phyloP scores from a whole-genome alignment of 2,113 vertebrate species.

The Halcyon senegalensis region DNA sequence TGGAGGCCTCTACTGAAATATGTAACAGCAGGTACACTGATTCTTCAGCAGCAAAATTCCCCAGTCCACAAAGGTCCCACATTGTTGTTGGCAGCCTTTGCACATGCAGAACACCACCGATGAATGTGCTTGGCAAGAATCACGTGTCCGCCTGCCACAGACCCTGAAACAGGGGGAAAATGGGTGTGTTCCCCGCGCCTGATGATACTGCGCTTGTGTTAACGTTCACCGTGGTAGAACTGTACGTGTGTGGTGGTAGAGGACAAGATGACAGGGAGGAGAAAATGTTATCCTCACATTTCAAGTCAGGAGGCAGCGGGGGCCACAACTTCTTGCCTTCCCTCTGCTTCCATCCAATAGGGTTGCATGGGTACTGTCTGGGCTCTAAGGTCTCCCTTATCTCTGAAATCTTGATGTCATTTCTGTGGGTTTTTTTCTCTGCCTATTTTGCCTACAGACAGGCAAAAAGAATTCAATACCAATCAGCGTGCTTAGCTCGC shows the following conservation, averaged over 20 bases:
- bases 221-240: not conserved
- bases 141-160: not conserved
- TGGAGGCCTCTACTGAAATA: not conserved
- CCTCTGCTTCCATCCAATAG: not conserved
- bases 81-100: not conserved
- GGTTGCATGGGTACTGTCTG: not conserved
- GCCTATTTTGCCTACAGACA: not conserved
- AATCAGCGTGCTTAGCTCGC: not conserved
- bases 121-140: not conserved
- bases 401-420: not conserved
- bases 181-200: not conserved
- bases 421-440: not conserved
- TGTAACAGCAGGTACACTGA: not conserved
- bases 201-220: too few species aligned
- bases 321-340: not conserved
- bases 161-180: not conserved
- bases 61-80: not conserved
- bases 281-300: not conserved
- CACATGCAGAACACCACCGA: not conserved
- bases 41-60: not conserved
- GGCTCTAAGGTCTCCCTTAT: not conserved
- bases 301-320: not conserved
- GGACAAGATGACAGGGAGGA: not conserved
- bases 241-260: fast-evolving
- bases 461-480: not conserved